Evolutionary conservation across 1,140 invertebrate species (phyloP), one percentile per base, ranked within the genome.

Genomic region (Brachystomella parvula): DNA sequence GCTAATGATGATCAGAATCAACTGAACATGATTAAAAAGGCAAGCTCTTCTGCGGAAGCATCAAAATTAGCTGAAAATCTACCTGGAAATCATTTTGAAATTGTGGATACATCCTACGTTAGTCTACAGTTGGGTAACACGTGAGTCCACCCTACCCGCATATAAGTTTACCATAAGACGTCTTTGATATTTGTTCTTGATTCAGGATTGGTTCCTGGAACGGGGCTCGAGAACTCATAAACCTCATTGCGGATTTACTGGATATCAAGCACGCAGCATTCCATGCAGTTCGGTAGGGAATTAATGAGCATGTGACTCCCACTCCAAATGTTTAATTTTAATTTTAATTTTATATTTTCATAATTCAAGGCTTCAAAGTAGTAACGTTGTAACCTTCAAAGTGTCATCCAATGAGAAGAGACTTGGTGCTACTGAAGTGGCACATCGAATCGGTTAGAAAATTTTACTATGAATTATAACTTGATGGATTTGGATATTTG

Each of bases 381-480:
- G 81, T 28, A 84, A 86, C 63, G 86, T 90, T 79, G 86, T 94
- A 2, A 87, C 87, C 3, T 94, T 94, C 77, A 88, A 86, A 83
- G 89, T 93, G 15, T 81, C 83, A 64, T 83, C 83, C 65, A 90
- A 90, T 77, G 81, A 76, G 63, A 84, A 83, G 75, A 83, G 82
- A 21, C 81, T 85, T 56, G 86, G 87, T 73, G 85, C 89, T 19
- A 82, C 82, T n/a, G 83, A 87, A 72, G 84, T 94, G 9, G 87
- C 85, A 2, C 80, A 78, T 49, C 81, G 78, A 74, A 87, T 92
- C 67, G 33, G 67, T 65, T 30, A 35, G 59, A 53, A 61, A 44
- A 44, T 29, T 53, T 31, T 30, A 65, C 21, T 61, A 17, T 57
- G 28, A 6, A 31, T 47, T 60, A 33, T 28, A 28, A 69, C 35